Evolutionary conservation across 2,797 vertebrate species (phyloP).

Genomic region (Myotis myotis): DNA sequence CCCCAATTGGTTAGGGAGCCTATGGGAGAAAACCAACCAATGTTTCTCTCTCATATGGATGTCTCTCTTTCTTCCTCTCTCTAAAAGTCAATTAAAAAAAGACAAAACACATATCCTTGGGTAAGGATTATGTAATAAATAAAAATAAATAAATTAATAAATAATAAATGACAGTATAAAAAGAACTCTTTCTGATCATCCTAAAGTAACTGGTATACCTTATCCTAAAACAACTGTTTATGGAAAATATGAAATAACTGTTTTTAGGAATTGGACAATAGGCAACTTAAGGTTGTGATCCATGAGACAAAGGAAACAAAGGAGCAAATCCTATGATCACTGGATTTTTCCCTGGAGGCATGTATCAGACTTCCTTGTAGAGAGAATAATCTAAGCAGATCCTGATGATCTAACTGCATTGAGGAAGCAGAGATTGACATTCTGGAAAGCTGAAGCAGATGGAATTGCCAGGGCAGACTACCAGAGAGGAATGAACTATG

Average conservation of each 20-base stretch:
- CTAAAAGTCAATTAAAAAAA: background rate
- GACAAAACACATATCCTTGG: background rate
- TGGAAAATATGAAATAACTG: background rate
- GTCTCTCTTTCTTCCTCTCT: background rate
- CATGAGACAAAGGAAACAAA: background rate
- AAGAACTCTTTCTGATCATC: background rate
- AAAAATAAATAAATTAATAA: background rate
- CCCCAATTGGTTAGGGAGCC: background rate
- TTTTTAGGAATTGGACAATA: background rate
- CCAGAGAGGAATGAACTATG: background rate
- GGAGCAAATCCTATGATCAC: background rate
- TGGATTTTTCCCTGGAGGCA: background rate
- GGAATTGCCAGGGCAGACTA: background rate
- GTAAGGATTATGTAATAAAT: background rate
- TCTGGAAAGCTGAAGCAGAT: background rate
- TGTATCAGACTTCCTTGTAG: background rate
- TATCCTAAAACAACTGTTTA: background rate
- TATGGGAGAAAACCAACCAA: background rate
- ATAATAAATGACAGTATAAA: background rate
- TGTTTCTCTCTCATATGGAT: background rate
- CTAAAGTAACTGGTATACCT: background rate
- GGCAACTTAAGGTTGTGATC: background rate
- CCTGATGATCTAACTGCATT: background rate
- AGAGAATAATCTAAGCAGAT: background rate
- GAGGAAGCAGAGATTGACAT: background rate